Evolutionary conservation across 2,797 vertebrate genomes (phyloP).

Genomic region (Scolopax bukidnonensis): DNA sequence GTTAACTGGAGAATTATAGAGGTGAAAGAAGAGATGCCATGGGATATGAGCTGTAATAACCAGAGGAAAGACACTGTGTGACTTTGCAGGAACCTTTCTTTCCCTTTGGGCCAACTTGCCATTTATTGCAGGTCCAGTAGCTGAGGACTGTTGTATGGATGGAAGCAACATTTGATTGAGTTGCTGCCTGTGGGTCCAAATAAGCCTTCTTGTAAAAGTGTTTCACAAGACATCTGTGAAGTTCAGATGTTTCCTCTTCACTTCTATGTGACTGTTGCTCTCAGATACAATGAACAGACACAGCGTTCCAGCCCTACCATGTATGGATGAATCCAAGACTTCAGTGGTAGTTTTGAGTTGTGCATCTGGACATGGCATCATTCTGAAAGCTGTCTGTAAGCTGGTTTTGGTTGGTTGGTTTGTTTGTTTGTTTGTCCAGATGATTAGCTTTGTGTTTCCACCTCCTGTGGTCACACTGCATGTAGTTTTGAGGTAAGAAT

Average conservation of each 20-base stretch:
- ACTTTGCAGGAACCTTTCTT: not conserved
- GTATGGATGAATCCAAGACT: not conserved
- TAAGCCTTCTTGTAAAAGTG: not conserved
- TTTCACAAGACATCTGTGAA: not conserved
- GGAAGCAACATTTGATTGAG: fast-evolving
- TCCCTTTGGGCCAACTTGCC: not conserved
- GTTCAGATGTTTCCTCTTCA: not conserved
- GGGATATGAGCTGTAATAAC: not conserved
- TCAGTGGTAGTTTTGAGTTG: not conserved
- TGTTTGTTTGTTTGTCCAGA: not conserved
- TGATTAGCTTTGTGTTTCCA: not conserved
- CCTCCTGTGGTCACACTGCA: not conserved
- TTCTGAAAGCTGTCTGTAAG: not conserved
- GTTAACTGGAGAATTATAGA: not conserved
- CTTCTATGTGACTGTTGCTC: not conserved
- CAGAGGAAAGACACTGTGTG: not conserved
- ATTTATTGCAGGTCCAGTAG: not conserved
- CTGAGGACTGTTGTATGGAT: not conserved
- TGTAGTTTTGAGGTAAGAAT: not conserved
- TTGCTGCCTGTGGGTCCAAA: not conserved
- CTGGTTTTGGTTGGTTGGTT: not conserved
- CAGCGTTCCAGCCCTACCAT: not conserved
- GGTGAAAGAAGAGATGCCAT: not conserved
- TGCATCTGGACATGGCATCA: not conserved
- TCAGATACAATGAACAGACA: not conserved